Base-by-base conservation (phyloP, 2,797 vertebrate species). In the Bovichtus variegatus region DNA sequence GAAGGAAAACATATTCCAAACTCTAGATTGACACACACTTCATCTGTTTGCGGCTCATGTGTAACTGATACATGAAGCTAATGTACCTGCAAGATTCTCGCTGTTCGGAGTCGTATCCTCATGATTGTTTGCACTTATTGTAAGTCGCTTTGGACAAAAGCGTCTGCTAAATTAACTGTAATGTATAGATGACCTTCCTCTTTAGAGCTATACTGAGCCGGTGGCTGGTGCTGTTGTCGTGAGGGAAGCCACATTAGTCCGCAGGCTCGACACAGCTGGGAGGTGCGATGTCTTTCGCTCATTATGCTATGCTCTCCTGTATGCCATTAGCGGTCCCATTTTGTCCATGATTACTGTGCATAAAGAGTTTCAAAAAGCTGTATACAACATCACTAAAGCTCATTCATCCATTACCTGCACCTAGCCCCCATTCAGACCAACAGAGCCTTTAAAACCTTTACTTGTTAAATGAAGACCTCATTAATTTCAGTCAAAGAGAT, bases 241-340 rank as follows among this genome's bases (percentile, higher is more conserved):
- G 74, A 72, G 80, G 55, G 73, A 86, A 11, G 82, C 83, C 79
- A 80, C 91, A 91, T 93, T 92, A 91, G 88, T 91, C 89, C 82
- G 76, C 80, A 79, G 77, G 68, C 86, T 87, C 50, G 60, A 80
- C 84, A 81, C 89, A 89, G 85, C 87, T 87, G 86, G 82, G 87
- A 91, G 73, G 74, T 85, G 75, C 78, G 71, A 76, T 74, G 71
- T 74, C 81, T 80, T 78, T 63, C 51, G 60, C 78, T 85, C 79
- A 86, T 90, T 87, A 86, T 71, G 41, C 60, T 27, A 25, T 47
- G 78, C 84, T 86, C 80, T 80, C 75, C 81, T 78, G 76, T 54
- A 81, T 79, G 54, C 78, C 85, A 85, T 91, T 88, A 86, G 53
- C 55, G 29, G 72, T 50, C 69, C 71, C 76, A 80, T 88, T 88